Evolutionary conservation across 2,888 invertebrate species (phyloP).

Genomic region (Brassicogethes aeneus): DNA sequence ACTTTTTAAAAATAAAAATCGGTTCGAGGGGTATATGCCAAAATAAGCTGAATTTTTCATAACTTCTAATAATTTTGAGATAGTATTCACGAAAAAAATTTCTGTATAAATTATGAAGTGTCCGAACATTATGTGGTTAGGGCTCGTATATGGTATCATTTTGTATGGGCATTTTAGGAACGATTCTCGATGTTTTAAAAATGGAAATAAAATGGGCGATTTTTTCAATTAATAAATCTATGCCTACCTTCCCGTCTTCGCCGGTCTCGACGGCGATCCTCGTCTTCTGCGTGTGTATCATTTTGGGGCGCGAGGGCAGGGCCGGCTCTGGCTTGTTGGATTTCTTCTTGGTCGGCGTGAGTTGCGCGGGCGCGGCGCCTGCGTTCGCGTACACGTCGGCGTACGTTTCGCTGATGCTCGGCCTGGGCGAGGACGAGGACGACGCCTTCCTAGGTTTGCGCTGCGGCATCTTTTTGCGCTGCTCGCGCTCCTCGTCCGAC

Average conservation of each 20-base stretch:
- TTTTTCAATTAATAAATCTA: too few relatives aligned
- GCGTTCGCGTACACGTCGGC: conserved; percentile 42
- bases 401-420: conserved; percentile 33
- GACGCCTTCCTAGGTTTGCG: conserved; percentile 37
- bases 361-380: conserved; percentile 33
- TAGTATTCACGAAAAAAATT: too few relatives aligned
- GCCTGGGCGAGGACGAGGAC: conserved; percentile 25
- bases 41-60: too few relatives aligned
- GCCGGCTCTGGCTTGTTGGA: conserved; percentile 32
- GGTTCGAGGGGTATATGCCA: too few relatives aligned
- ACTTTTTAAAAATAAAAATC: too few relatives aligned
- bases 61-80: too few relatives aligned
- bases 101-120: too few relatives aligned
- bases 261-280: conserved; percentile 45
- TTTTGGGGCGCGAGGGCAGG: conserved; percentile 53
- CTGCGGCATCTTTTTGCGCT: conserved; percentile 23
- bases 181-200: too few relatives aligned
- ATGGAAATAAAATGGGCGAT: too few relatives aligned
- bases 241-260: conserved; percentile 46
- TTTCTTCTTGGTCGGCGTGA: conserved; percentile 19
- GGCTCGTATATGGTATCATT: too few relatives aligned
- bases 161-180: too few relatives aligned
- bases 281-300: conserved; percentile 69
- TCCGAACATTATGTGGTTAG: too few relatives aligned
- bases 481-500: conserved; percentile 29